Evolutionary conservation across 2,888 invertebrate genomes (phyloP).

Genomic region (Pogonocherus hispidulus): DNA sequence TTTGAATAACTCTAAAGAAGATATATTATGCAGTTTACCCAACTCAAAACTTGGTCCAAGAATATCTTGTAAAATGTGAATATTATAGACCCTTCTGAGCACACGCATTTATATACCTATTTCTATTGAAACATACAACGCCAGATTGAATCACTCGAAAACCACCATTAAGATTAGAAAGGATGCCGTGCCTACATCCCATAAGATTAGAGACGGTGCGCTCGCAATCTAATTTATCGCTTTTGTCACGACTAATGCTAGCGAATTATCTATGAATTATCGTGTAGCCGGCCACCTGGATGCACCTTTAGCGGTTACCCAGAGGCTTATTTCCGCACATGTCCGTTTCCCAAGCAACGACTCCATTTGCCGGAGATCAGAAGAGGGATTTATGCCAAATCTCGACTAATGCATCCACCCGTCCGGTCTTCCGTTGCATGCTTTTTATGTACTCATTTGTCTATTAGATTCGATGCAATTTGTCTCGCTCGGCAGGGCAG

Average conservation of each 20-base stretch:
- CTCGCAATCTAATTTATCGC: conserved; percentile 41
- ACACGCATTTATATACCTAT: too few relatives aligned
- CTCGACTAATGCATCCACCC: conserved; percentile 45
- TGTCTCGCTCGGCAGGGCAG: conserved; percentile 45
- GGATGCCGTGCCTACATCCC: conserved; percentile 8
- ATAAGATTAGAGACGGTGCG: conserved; percentile 14
- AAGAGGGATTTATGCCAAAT: conserved; percentile 44
- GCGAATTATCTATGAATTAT: conserved; percentile 56
- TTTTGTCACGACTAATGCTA: conserved; percentile 47
- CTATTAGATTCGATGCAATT: conserved; percentile 57
- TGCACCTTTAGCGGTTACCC: conserved; percentile 53
- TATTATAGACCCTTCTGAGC: too few relatives aligned
- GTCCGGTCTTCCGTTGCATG: conserved; percentile 44
- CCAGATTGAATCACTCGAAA: conserved; percentile 4
- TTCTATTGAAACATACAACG: neutral
- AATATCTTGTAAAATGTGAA: too few relatives aligned
- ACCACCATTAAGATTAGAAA: conserved; percentile 13
- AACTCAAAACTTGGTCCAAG: too few relatives aligned
- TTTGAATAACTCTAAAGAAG: too few relatives aligned
- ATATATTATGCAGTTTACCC: too few relatives aligned
- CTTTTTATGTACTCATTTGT: conserved; percentile 57
- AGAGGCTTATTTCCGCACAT: conserved; percentile 43
- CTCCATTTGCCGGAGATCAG: conserved; percentile 45
- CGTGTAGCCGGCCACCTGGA: conserved; percentile 55
- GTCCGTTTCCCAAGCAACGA: conserved; percentile 44